Percentiles rank a stretch among this genome's conserved stretches.
Evolutionary conservation across 2,888 invertebrate genomes (phyloP).

Genomic region (Tuta absoluta): DNA sequence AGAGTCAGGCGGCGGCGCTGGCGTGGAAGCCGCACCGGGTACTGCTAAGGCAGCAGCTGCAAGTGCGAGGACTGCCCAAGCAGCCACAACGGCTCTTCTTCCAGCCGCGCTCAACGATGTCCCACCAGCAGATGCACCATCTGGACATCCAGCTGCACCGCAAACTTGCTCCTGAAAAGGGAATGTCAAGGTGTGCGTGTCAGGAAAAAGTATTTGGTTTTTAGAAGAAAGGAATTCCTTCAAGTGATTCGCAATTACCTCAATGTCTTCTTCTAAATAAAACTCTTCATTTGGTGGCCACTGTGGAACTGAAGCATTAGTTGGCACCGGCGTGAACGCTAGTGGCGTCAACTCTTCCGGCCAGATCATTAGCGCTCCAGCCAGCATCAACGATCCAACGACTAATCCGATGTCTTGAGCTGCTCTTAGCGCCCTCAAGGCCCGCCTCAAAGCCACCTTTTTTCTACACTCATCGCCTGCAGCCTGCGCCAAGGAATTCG

Average conservation of each 20-base stretch:
- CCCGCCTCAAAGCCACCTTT: slow-evolving; percentile 65
- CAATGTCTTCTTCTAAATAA: slow-evolving; percentile 79
- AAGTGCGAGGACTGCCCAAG: slow-evolving; percentile 63
- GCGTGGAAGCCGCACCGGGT: slow-evolving; percentile 58
- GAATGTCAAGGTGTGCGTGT: no score
- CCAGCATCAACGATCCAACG: slow-evolving; percentile 66
- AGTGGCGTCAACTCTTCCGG: slow-evolving; percentile 68
- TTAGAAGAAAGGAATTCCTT: neutral
- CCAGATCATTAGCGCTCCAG: slow-evolving; percentile 75
- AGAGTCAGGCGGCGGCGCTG: slow-evolving; percentile 64
- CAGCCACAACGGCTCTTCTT: slow-evolving; percentile 57
- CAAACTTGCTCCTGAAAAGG: slow-evolving; percentile 61
- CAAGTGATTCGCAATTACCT: slow-evolving; percentile 60
- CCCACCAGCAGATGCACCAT: slow-evolving; percentile 3
- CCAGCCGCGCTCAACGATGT: slow-evolving; percentile 63
- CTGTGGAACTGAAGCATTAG: slow-evolving; percentile 62
- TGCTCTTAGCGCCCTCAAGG: slow-evolving; percentile 66
- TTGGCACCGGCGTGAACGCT: slow-evolving; percentile 66
- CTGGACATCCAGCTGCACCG: slow-evolving; percentile 69
- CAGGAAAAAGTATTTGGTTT: neutral
- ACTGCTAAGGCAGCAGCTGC: slow-evolving; percentile 41
- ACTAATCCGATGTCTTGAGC: slow-evolving; percentile 74
- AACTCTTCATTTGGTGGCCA: slow-evolving; percentile 76
- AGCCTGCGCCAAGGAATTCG: slow-evolving; percentile 81
- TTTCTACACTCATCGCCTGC: slow-evolving; percentile 70